These are phyloP conservation scores for Macrostomum cliftonense DNA, from an alignment of 2,888 invertebrate species.

Conservation along the genomic window DNA sequence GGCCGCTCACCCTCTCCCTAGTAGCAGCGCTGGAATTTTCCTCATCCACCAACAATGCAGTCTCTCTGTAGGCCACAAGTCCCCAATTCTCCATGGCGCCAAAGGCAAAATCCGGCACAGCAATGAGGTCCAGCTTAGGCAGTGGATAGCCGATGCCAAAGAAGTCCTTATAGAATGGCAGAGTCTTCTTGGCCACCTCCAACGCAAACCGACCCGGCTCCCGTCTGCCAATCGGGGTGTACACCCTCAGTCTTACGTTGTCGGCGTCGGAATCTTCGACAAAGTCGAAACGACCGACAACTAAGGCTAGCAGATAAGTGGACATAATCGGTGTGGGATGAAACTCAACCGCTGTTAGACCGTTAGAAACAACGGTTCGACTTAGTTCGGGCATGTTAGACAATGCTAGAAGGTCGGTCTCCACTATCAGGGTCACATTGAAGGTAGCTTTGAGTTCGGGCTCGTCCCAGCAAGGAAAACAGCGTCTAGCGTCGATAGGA, in stretches of 20 bases:
- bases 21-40: conserved; percentile 48
- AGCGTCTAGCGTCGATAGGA: conserved; percentile 51
- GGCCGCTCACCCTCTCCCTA: conserved; percentile 9
- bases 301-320: conserved; percentile 76
- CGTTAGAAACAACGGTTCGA: too few species aligned
- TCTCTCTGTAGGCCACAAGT: conserved; percentile 73
- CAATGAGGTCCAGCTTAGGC: conserved; percentile 86
- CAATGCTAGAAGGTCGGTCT: conserved; percentile 56
- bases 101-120: conserved; percentile 54
- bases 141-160: conserved; percentile 82
- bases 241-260: conserved; percentile 38
- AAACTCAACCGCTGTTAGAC: conserved; percentile 44
- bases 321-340: conserved; percentile 77
- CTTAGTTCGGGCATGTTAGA: conserved; percentile 56
- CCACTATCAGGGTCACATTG: conserved; percentile 59
- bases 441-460: conserved; percentile 67
- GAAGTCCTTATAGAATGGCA: conserved; percentile 82
- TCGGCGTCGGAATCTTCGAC: conserved; percentile 64
- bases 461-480: conserved; percentile 80
- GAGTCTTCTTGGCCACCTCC: conserved; percentile 69
- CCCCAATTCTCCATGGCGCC: conserved; percentile 99
- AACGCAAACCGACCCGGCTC: conserved; percentile 77
- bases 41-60: conserved; percentile 69
- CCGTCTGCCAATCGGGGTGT: conserved; percentile 62
- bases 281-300: conserved; percentile 82